Percentiles rank a stretch among this genome's conserved stretches.
Evolutionary conservation across 35 echinoderm and acorn worm species (phyloP).

Genomic region (Stichopus chloronotus): DNA sequence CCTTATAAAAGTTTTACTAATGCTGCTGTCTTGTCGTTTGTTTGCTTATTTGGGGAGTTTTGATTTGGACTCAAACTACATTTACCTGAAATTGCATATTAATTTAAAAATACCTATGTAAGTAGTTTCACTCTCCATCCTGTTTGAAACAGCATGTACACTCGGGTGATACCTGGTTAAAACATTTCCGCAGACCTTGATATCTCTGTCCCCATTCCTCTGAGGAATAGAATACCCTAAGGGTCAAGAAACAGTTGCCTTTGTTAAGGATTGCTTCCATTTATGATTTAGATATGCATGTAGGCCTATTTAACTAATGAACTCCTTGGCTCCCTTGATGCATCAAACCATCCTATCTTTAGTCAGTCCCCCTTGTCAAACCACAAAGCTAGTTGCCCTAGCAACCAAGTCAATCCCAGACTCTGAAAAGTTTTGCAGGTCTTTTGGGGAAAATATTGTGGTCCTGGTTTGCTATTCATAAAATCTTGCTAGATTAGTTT

Average conservation of each 20-base stretch:
- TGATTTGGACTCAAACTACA: too few species aligned
- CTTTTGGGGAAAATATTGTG: not conserved
- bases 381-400: not conserved
- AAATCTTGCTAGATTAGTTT: not conserved
- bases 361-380: not conserved
- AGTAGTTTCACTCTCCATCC: too few species aligned
- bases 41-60: too few species aligned
- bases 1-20: too few species aligned
- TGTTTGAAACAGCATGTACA: too few species aligned
- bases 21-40: too few species aligned
- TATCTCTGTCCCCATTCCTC: not conserved
- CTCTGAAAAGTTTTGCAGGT: not conserved
- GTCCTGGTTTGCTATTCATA: not conserved
- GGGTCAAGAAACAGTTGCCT: not conserved
- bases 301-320: not conserved
- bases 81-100: too few species aligned
- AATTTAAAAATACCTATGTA: too few species aligned
- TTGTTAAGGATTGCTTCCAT: not conserved
- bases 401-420: not conserved
- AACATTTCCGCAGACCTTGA: not conserved
- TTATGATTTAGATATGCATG: too few species aligned
- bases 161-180: too few species aligned
- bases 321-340: not conserved
- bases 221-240: not conserved
- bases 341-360: not conserved